Conservation (phyloP, 2,113 vertebrate species). For the Pelusios castaneus region DNA sequence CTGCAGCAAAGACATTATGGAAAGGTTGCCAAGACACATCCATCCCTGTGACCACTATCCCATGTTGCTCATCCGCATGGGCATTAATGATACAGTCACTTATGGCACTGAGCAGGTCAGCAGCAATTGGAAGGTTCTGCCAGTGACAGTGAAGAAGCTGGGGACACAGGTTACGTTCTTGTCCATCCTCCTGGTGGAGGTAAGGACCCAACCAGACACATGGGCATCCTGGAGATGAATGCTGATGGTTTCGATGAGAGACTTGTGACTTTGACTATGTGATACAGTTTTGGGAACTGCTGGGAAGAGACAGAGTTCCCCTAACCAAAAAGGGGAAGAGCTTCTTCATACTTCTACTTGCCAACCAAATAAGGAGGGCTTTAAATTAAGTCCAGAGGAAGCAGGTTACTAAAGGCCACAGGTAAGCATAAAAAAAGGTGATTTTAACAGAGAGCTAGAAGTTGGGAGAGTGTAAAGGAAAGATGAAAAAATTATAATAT, state of each 20-base stretch:
- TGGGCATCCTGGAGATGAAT: no score
- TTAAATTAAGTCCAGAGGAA: no score
- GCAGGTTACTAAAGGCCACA: background rate
- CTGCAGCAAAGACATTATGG: background rate
- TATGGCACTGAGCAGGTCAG: background rate
- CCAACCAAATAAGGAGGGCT: no score
- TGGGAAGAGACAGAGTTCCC: background rate
- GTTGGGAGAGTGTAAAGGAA: background rate
- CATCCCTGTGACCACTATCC: background rate
- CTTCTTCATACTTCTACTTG: background rate
- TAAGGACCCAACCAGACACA: background rate
- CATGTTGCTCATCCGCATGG: background rate
- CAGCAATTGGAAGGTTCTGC: background rate
- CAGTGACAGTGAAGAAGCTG: no score
- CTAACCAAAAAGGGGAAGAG: background rate
- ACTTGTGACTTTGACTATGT: background rate
- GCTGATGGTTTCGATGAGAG: no score
- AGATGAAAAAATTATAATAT: background rate
- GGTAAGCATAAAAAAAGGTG: background rate
- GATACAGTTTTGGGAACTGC: background rate
- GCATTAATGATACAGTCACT: background rate
- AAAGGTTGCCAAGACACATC: background rate
- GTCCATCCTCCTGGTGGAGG: background rate
- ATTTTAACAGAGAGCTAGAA: background rate
- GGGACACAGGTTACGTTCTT: background rate